Evolutionary conservation across 2,888 invertebrate species (phyloP).

Genomic region (Eupithecia tripunctaria): DNA sequence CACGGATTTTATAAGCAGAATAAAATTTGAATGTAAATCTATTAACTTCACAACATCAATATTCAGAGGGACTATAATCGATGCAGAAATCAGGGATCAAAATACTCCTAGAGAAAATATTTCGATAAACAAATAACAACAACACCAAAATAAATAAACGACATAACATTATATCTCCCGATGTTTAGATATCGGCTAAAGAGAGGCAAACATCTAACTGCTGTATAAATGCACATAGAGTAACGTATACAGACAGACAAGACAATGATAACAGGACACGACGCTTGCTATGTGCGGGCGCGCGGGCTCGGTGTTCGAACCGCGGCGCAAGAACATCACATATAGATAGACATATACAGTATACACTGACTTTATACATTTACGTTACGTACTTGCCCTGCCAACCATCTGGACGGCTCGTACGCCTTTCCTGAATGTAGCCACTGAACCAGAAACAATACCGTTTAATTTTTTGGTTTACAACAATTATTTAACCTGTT

Average conservation of each 20-base stretch:
- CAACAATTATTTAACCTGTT: conserved; percentile 58
- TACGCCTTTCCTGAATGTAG: conserved; percentile 99
- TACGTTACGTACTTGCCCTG: conserved; percentile 97
- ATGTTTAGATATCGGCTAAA: conserved; percentile 76
- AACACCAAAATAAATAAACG: conserved; percentile 79
- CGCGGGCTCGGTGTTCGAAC: conserved; percentile 50
- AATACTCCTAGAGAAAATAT: conserved; percentile 76
- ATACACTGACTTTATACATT: conserved; percentile 73
- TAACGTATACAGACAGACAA: conserved; percentile 77
- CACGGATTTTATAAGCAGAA: conserved; percentile 62
- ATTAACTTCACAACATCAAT: conserved; percentile 81
- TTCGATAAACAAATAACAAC: conserved; percentile 70
- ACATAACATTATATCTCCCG: conserved; percentile 75
- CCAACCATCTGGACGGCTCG: conserved; percentile 99
- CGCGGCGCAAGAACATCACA: conserved; percentile 73
- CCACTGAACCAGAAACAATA: conserved; percentile 91
- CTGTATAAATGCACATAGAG: conserved; percentile 81
- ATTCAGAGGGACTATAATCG: conserved; percentile 77
- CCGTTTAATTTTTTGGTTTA: conserved; percentile 65
- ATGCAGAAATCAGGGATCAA: conserved; percentile 79
- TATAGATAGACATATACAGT: conserved; percentile 73
- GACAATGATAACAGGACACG: conserved; percentile 81
- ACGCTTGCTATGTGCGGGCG: conserved; percentile 68
- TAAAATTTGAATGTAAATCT: conserved; percentile 67
- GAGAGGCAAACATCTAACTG: conserved; percentile 83